Percentiles rank a stretch among this genome's conserved stretches.
These are phyloP conservation scores for Plectropomus leopardus DNA, from an alignment of 2,113 vertebrate species.

Conservation along the genomic window DNA sequence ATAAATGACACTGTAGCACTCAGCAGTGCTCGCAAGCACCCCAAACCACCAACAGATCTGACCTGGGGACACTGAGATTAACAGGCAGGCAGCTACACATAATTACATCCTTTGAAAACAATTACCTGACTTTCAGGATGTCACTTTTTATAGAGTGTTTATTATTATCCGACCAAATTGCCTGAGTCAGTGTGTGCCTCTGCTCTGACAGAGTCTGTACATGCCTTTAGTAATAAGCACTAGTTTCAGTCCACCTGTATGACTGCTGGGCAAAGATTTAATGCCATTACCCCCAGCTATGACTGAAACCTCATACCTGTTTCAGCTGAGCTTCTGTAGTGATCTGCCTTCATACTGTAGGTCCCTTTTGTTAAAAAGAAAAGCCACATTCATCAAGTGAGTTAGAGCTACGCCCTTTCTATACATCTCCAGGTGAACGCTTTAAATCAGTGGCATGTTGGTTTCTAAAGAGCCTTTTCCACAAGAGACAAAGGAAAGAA, in stretches of 20 bases:
- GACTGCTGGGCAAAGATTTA: background rate
- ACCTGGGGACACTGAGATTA: background rate
- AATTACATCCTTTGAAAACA: background rate
- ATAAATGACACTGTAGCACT: background rate
- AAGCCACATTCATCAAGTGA: conserved; percentile 46
- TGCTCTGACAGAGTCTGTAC: background rate
- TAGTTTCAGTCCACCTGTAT: background rate
- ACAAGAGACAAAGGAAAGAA: conserved; percentile 52
- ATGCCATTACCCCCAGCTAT: conserved; percentile 9
- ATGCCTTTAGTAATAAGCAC: background rate
- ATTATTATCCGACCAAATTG: background rate
- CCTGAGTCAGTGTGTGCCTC: background rate
- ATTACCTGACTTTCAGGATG: background rate
- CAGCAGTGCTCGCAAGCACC: background rate
- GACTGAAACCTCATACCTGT: conserved; percentile 29
- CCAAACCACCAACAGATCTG: background rate
- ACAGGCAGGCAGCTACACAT: background rate
- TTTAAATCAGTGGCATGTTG: conserved; percentile 17
- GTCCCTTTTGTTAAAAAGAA: conserved; percentile 4
- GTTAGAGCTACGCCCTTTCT: conserved; percentile 33
- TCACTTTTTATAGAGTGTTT: background rate
- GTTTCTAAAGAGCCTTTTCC: conserved; percentile 20
- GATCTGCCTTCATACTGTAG: background rate
- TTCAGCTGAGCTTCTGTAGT: background rate
- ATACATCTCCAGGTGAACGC: conserved; percentile 30